A percentile compares a stretch with the other conserved stretches of the same genome.
These are phyloP conservation scores for Drosophila pallidifrons DNA, from an alignment of 1,140 invertebrate species.

Conservation along the genomic window DNA sequence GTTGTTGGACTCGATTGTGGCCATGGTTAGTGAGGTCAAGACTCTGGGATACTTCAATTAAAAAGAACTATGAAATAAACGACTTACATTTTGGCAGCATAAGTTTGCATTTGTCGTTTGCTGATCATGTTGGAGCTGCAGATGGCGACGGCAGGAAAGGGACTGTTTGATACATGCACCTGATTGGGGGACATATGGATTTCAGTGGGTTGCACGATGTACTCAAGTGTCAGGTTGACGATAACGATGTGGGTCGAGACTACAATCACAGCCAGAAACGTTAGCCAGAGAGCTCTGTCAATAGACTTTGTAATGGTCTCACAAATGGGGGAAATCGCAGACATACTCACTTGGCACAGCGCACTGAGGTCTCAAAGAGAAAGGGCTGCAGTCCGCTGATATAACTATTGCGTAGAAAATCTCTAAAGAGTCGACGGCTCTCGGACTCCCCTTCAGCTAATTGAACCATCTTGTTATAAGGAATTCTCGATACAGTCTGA, in stretches of 20 bases:
- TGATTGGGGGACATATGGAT: slow-evolving; percentile 70
- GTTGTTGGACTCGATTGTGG: slow-evolving; percentile 88
- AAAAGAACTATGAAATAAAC: slow-evolving; percentile 45
- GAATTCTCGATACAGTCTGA: slow-evolving; percentile 20
- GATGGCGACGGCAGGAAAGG: slow-evolving; percentile 75
- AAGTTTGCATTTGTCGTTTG: slow-evolving; percentile 47
- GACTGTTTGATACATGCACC: slow-evolving; percentile 74
- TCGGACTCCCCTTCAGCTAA: slow-evolving; percentile 43
- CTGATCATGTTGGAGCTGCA: slow-evolving; percentile 77
- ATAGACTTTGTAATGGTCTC: not conserved
- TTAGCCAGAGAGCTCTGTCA: slow-evolving; percentile 72
- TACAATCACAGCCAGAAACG: slow-evolving; percentile 59
- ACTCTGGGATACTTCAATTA: slow-evolving; percentile 73
- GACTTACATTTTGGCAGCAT: slow-evolving; percentile 77
- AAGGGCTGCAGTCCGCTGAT: slow-evolving; percentile 71
- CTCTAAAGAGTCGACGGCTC: slow-evolving; percentile 58
- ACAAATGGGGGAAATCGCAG: not conserved
- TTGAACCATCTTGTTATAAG: slow-evolving; percentile 24
- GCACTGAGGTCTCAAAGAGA: slow-evolving; percentile 54
- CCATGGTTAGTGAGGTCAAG: slow-evolving; percentile 87
- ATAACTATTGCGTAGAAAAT: slow-evolving; percentile 72
- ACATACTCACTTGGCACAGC: slow-evolving; percentile 66
- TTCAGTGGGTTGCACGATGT: slow-evolving; percentile 75
- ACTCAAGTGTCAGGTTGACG: slow-evolving; percentile 62
- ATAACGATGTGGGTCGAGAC: slow-evolving; percentile 74